Percentiles rank a stretch among this genome's conserved stretches.
These are phyloP conservation scores for Caenorhabditis sp. DNA, from an alignment of 2,888 invertebrate genomes.

Conservation along the genomic window DNA sequence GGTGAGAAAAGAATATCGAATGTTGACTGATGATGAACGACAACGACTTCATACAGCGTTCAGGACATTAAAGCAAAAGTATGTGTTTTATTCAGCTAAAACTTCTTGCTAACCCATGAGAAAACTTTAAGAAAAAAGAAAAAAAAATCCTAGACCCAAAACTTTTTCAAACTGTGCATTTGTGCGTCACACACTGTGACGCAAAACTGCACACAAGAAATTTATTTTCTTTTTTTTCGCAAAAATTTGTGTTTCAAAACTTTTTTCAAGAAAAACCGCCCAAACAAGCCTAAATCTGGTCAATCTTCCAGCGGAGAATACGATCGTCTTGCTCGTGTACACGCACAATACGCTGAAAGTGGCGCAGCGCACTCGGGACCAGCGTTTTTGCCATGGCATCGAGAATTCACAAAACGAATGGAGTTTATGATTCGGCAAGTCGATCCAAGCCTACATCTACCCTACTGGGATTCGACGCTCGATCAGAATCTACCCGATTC, in stretches of 20 bases:
- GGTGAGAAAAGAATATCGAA: conserved; percentile 55
- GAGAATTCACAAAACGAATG: conserved; percentile 60
- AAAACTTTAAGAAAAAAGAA: too few relatives aligned
- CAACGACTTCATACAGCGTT: conserved; percentile 50
- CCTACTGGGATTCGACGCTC: conserved; percentile 71
- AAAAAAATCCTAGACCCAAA: neutral
- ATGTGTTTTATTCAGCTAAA: too few relatives aligned
- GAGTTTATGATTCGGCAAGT: conserved; percentile 48
- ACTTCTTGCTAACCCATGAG: too few relatives aligned
- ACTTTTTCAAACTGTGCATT: too few relatives aligned
- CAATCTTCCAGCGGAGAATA: conserved; percentile 38
- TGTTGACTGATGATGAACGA: conserved; percentile 52
- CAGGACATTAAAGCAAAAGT: conserved; percentile 34
- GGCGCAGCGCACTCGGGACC: conserved; percentile 56
- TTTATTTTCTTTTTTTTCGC: too few relatives aligned
- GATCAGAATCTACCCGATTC: conserved; percentile 68
- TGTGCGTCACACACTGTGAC: too few relatives aligned
- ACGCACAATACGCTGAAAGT: conserved; percentile 39
- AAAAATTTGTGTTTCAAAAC: too few relatives aligned
- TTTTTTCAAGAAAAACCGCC: too few relatives aligned
- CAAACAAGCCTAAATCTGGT: neutral
- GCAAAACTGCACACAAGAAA: too few relatives aligned
- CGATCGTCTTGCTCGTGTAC: conserved; percentile 40
- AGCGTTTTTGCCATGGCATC: conserved; percentile 66
- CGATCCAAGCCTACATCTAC: conserved; percentile 69